Evolutionary conservation across 2,888 invertebrate genomes (phyloP).

Genomic region (Agonum fuliginosum): DNA sequence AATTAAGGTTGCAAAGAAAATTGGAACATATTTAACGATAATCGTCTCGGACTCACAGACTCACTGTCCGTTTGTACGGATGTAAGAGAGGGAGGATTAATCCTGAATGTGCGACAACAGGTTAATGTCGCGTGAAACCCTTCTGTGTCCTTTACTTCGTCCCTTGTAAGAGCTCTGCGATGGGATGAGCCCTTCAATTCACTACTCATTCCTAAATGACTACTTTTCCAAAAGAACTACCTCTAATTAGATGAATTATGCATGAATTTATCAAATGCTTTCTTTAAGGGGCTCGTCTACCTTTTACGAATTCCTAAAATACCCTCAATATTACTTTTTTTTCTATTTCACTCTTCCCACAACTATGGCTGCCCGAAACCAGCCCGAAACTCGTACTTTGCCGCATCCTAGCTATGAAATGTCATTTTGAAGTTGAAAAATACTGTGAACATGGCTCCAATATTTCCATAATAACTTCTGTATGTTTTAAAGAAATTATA

Average conservation of each 20-base stretch:
- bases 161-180: conserved; percentile 1
- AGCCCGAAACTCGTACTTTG: too few relatives aligned
- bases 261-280: too few relatives aligned
- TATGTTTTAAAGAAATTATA: too few relatives aligned
- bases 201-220: not conserved
- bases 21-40: conserved; percentile 59
- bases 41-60: conserved; percentile 34
- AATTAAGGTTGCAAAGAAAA: conserved; percentile 58
- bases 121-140: conserved; percentile 72
- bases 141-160: not conserved
- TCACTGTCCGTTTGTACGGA: not conserved
- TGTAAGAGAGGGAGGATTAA: conserved; percentile 33
- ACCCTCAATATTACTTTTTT: too few relatives aligned
- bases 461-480: too few relatives aligned
- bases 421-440: too few relatives aligned
- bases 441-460: too few relatives aligned
- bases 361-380: too few relatives aligned
- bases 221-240: not conserved
- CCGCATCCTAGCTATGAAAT: too few relatives aligned
- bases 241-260: not conserved
- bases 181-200: conserved; percentile 26
- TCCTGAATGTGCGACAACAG: conserved; percentile 67
- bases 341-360: too few relatives aligned
- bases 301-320: too few relatives aligned
- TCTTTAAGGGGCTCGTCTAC: too few relatives aligned